Percentiles rank a stretch among this genome's conserved stretches.
Conservation (phyloP, 2,888 invertebrate species). For the Nomada hirtipes region DNA sequence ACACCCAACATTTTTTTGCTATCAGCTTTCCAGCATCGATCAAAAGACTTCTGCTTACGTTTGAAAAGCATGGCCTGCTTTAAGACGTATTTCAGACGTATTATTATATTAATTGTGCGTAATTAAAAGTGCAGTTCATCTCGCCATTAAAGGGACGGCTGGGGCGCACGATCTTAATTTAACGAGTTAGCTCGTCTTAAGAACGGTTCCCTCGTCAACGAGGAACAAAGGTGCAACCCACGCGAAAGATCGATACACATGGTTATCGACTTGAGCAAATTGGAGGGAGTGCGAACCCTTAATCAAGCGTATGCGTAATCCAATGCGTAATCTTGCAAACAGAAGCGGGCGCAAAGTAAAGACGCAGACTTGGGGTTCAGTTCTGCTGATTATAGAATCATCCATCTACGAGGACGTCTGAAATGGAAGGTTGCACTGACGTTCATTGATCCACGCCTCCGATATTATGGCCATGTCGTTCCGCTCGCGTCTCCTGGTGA, state of each 20-base stretch:
- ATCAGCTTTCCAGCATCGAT: background rate
- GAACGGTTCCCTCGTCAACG: conserved; percentile 7
- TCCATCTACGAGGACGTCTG: conserved; percentile 19
- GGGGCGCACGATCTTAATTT: conserved; percentile 25
- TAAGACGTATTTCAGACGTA: background rate
- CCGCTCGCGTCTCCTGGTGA: background rate
- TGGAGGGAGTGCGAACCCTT: conserved; percentile 47
- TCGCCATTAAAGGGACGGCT: conserved; percentile 9
- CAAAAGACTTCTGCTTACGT: background rate
- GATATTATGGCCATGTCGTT: conserved; percentile 5
- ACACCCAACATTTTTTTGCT: background rate
- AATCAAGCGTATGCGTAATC: conserved; percentile 58
- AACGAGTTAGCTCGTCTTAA: conserved; percentile 51
- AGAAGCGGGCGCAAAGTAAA: conserved; percentile 28
- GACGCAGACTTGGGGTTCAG: conserved; percentile 3
- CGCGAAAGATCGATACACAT: conserved; percentile 56
- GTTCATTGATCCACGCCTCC: conserved; percentile 41
- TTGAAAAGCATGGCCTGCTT: background rate
- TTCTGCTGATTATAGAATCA: conserved; percentile 46
- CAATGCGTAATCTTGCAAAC: conserved; percentile 16
- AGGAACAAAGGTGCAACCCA: conserved; percentile 49
- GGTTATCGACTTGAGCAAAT: conserved; percentile 62
- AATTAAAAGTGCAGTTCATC: conserved; percentile 49
- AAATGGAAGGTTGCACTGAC: conserved; percentile 27
- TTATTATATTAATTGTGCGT: conserved; percentile 30